Percentiles rank a stretch among this genome's conserved stretches.
These are phyloP conservation scores for Actinemys pallida DNA, from an alignment of 2,113 vertebrate genomes.

Conservation along the genomic window DNA sequence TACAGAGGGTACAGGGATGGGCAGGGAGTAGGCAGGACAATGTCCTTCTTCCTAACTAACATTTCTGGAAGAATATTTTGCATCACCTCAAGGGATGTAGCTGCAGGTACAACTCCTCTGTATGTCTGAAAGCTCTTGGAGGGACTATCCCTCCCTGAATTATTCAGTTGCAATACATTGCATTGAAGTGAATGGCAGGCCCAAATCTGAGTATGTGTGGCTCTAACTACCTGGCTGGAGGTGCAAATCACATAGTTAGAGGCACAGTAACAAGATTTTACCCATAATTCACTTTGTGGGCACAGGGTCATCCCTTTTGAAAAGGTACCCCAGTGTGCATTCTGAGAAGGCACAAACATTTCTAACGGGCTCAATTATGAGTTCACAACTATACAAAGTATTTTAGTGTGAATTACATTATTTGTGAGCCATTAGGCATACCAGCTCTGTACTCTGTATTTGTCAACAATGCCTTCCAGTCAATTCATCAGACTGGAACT, in stretches of 20 bases:
- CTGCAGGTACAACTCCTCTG: background rate
- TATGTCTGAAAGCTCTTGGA: background rate
- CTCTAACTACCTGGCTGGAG: background rate
- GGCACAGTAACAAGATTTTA: background rate
- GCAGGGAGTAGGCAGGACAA: background rate
- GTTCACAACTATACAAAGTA: background rate
- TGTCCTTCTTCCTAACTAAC: background rate
- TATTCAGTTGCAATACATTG: background rate
- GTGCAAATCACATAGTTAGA: background rate
- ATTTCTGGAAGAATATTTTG: background rate
- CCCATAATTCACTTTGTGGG: background rate
- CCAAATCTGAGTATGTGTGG: background rate
- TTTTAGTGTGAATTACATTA: background rate
- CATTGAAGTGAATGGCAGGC: background rate
- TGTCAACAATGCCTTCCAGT: background rate
- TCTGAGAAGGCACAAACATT: background rate
- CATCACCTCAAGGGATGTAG: background rate
- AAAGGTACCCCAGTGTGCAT: rapidly evolving
- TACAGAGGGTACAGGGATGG: background rate
- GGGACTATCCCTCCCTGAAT: background rate
- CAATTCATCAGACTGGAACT: background rate
- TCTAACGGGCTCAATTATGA: background rate
- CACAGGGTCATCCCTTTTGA: background rate
- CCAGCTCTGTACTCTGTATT: background rate
- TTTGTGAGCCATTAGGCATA: background rate